These are phyloP conservation scores for Gymnogyps californianus DNA, from an alignment of 2,113 vertebrate genomes.

Conservation along the genomic window DNA sequence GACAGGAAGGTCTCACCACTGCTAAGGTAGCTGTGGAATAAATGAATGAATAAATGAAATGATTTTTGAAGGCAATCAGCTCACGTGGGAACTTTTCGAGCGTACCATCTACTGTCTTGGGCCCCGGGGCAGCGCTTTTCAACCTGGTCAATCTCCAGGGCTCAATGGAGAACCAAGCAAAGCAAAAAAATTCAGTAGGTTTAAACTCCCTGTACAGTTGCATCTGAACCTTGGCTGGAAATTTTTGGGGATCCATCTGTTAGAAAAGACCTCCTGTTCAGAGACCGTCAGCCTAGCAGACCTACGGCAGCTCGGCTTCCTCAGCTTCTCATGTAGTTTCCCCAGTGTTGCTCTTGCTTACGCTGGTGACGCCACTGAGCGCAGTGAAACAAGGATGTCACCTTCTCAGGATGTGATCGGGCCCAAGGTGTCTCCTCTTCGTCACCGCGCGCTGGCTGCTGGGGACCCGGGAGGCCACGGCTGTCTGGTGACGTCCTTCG, in stretches of 20 bases:
- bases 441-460: background rate
- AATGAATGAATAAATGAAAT: too few species aligned
- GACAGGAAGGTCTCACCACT: too few species aligned
- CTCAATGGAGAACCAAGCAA: background rate
- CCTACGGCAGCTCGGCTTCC: too few species aligned
- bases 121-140: background rate
- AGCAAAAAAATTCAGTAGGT: background rate
- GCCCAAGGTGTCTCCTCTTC: background rate
- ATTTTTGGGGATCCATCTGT: background rate
- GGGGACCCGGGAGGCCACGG: too few species aligned
- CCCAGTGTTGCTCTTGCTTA: background rate
- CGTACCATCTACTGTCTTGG: fast-evolving
- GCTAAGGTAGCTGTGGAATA: background rate
- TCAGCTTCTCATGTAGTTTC: too few species aligned
- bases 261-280: background rate
- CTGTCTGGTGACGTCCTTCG: too few species aligned
- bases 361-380: fast-evolving
- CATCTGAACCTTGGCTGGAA: background rate
- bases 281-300: background rate
- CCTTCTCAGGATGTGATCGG: background rate
- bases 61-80: background rate
- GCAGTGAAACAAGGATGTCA: fast-evolving
- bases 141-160: background rate
- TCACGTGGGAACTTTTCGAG: background rate
- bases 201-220: background rate